Conservation (phyloP, 2,113 vertebrate species). For the Pithys albifrons region DNA sequence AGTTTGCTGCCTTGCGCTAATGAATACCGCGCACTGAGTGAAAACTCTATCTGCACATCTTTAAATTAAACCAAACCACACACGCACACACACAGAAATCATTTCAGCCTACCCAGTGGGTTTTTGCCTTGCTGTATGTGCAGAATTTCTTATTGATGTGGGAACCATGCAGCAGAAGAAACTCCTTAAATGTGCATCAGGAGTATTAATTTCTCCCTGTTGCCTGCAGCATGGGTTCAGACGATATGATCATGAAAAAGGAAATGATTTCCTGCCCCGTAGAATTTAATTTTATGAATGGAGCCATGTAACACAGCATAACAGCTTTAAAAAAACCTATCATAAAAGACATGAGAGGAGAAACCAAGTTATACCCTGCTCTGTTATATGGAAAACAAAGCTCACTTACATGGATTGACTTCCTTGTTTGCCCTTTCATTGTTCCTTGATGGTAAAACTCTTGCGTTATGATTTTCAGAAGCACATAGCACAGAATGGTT, state of each 20-base stretch:
- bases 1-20: constrained; percentile 35
- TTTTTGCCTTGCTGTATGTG: constrained; percentile 23
- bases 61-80: constrained; percentile 53
- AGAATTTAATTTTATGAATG: constrained; percentile 60
- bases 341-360: neutral
- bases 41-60: constrained; percentile 68
- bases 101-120: constrained; percentile 40
- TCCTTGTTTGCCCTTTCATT: constrained; percentile 48
- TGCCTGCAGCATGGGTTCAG: constrained; percentile 41
- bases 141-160: constrained; percentile 49
- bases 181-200: constrained; percentile 49
- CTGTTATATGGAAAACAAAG: neutral
- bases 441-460: constrained; percentile 26
- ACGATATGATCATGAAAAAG: neutral
- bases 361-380: neutral
- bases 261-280: neutral
- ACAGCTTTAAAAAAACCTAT: constrained; percentile 13
- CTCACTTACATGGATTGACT: neutral
- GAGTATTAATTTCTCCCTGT: constrained; percentile 31
- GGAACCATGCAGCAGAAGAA: constrained; percentile 30
- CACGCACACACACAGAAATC: constrained; percentile 1
- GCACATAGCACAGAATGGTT: constrained; percentile 31
- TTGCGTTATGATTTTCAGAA: constrained; percentile 36
- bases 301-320: neutral
- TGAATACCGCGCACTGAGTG: constrained; percentile 38